Evolutionary conservation across 2,888 invertebrate species (phyloP).

Genomic region (Sinotaia quadrata): DNA sequence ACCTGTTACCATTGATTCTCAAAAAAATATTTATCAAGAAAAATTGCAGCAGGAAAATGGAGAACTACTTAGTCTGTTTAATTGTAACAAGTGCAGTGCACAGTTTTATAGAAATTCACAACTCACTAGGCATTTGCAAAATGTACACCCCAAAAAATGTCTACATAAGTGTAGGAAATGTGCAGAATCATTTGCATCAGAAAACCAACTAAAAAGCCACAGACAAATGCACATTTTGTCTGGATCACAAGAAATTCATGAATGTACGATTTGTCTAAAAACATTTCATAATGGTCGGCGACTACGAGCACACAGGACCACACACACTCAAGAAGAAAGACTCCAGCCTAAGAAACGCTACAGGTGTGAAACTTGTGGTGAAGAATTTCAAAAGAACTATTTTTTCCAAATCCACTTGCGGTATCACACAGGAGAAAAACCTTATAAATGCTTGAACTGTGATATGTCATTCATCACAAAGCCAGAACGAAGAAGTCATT

Average conservation of each 20-base stretch:
- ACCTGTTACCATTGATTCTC: too few species aligned
- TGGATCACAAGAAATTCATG: not conserved
- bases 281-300: not conserved
- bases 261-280: slow-evolving; percentile 4
- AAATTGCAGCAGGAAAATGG: too few species aligned
- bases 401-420: slow-evolving; percentile 16
- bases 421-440: slow-evolving; percentile 18
- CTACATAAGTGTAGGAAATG: slow-evolving; percentile 6
- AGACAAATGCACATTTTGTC: slow-evolving; percentile 14
- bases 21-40: too few species aligned
- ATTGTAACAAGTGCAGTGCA: not conserved
- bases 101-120: not conserved
- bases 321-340: not conserved
- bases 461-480: slow-evolving; percentile 26
- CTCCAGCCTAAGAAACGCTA: slow-evolving; percentile 6
- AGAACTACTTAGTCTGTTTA: too few species aligned
- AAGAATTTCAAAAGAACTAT: slow-evolving; percentile 14
- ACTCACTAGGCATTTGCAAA: not conserved
- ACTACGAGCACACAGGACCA: slow-evolving; percentile 7
- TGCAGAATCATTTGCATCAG: slow-evolving; percentile 12
- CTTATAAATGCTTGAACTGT: slow-evolving; percentile 26
- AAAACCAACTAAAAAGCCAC: slow-evolving; percentile 22
- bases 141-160: not conserved
- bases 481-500: slow-evolving; percentile 16
- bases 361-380: slow-evolving; percentile 24